Conservation (phyloP, 2,113 vertebrate genomes). For the Callaeas wilsoni region DNA sequence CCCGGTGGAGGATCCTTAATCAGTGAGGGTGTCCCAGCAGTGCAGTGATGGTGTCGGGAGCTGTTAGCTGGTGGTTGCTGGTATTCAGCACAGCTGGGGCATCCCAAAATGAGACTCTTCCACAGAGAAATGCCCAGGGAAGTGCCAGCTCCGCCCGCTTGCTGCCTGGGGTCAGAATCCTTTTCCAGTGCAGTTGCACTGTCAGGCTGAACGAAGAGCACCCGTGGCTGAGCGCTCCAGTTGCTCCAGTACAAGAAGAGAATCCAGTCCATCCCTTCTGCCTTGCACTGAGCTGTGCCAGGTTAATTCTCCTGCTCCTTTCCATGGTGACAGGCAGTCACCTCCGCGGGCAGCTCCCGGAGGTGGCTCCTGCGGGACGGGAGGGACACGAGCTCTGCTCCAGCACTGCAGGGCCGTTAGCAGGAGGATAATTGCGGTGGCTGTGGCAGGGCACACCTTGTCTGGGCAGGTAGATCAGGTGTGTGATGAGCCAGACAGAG, state of each 20-base stretch:
- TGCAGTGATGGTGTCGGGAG: fast-evolving
- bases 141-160: background rate
- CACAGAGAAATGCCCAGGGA: background rate
- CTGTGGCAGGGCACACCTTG: background rate
- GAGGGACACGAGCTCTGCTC: background rate
- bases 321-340: fast-evolving
- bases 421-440: background rate
- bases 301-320: background rate
- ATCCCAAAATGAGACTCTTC: background rate
- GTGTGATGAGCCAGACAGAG: background rate
- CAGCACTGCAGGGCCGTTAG: background rate
- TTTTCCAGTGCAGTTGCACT: fast-evolving
- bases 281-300: background rate
- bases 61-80: background rate
- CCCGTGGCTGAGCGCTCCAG: background rate
- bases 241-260: background rate
- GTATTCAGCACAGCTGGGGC: background rate
- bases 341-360: background rate
- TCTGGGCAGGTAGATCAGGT: background rate
- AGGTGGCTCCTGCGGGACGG: background rate
- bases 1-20: fast-evolving
- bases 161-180: background rate
- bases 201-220: background rate
- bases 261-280: background rate
- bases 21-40: background rate